Base-by-base conservation (phyloP, 2,888 invertebrate species). In the Tethea ocularis region DNA sequence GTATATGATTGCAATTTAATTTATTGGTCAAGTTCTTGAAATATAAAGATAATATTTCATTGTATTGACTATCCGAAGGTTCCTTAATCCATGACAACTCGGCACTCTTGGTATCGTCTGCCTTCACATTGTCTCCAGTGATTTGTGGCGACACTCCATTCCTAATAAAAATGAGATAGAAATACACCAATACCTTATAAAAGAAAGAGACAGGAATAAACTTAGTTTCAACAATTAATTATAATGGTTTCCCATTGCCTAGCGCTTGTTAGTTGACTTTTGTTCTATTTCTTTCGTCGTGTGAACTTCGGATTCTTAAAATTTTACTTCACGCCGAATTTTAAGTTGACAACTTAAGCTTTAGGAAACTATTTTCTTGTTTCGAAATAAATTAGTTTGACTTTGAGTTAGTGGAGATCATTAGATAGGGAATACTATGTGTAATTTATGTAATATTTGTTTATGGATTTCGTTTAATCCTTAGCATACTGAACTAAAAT, bases 81-180 rank as follows among this genome's bases (percentile, higher is more conserved):
- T 61, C 22, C 24, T 5, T 62, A 46, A 69, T 76, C 73, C 59
- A 52, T 23, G 63, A 65, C 59, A 56, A 64, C 66, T n/a, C n/a
- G n/a, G n/a, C n/a, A 68, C 74, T 73, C 66, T 71, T 64, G 61
- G 61, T 68, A 66, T 76, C 73, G 77, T 80, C 83, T 80, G 81
- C 84, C 87, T 77, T 80, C 79, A 82, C 84, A 88, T 88, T 89
- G 88, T 89, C 82, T 80, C 75, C 62, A 65, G 84, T 88, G 88
- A 88, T 89, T 88, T 88, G 88, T 86, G 84, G 77, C 71, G 71
- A 75, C 74, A 75, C 75, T 69, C 66, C 72, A 67, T 63, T 62
- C 61, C 60, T 64, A 66, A 67, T 52, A 46, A 64, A 66, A 72
- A 65, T 62, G 67, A 64, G 78, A 87, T 61, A 57, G 46, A 65